Evolutionary conservation across 2,113 vertebrate species (phyloP), one percentile per base, ranked within the genome.

Genomic region (Sterna hirundo): DNA sequence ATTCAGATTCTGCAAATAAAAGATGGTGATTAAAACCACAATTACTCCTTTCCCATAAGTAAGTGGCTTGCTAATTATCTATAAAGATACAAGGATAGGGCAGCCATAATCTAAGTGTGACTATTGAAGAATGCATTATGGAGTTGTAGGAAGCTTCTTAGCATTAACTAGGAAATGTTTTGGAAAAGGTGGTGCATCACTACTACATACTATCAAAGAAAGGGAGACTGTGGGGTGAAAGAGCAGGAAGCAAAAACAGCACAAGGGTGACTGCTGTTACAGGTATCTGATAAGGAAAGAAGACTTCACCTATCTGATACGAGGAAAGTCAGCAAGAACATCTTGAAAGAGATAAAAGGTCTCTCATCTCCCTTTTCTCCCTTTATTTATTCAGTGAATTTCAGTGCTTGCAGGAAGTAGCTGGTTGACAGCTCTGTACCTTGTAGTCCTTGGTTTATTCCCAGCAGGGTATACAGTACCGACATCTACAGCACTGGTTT

Each of bases 341-440:
- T 61, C 58, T 96, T 93, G 93, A 93, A 93, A 88, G 91, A 78
- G 60, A 69, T 80, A 46, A 94, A 97, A 96, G 61, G 57, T 76
- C 54, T 93, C 74, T 92, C 77, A 74, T 87, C 75, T 94, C 77
- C 80, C 87, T 70, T 93, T 93, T 68, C 66, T 79, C 74, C 90
- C 47, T 92, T 96, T 97, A 96, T 93, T 97, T 96, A 96, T 96
- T 95, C 80, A 97, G 89, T 96, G 91, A 92, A 74, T 89, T 86
- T 95, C 90, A 94, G 88, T 51, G 69, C 92, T 96, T 82, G 95
- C 86, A 93, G 92, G 90, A 95, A 90, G 93, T 88, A 95, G 90
- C 92, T 93, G 72, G 76, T 18, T 96, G 96, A 95, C 94, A 92
- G 95, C 92, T 96, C 91, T 89, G 95, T 86, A 89, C 95, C 69